A percentile compares a stretch with the other conserved stretches of the same genome.
Conservation (phyloP, 1,140 invertebrate genomes). For the Streblospio benedicti region DNA sequence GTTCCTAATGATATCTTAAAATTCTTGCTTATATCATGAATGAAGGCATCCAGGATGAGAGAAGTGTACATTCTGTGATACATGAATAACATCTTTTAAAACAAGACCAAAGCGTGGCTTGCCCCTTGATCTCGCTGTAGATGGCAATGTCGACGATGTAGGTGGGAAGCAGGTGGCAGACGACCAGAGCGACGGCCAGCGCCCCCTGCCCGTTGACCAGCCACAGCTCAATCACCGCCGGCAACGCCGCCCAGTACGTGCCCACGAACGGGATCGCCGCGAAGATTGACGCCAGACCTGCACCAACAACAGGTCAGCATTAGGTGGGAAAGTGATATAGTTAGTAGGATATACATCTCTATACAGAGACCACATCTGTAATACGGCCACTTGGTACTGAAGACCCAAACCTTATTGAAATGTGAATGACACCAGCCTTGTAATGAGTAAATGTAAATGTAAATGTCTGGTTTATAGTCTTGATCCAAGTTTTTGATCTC, state of each 20-base stretch:
- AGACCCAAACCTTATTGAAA: too few species aligned
- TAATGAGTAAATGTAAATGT: too few species aligned
- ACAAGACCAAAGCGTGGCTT: slow-evolving; percentile 29
- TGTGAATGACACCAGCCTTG: too few species aligned
- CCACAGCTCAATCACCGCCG: slow-evolving; percentile 89
- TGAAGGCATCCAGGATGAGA: too few species aligned
- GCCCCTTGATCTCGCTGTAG: slow-evolving; percentile 96
- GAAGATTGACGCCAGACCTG: slow-evolving; percentile 78
- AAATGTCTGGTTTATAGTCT: too few species aligned
- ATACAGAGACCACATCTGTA: too few species aligned
- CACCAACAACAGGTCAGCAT: slow-evolving; percentile 26
- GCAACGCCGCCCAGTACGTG: slow-evolving; percentile 84
- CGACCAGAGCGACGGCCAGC: slow-evolving; percentile 63
- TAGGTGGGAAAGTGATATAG: too few species aligned
- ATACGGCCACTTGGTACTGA: slow-evolving; percentile 28
- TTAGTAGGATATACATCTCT: too few species aligned
- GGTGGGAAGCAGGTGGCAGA: slow-evolving; percentile 81
- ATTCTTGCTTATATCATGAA: too few species aligned
- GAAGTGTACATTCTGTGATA: too few species aligned
- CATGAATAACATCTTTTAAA: slow-evolving; percentile 22
- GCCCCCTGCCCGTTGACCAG: slow-evolving; percentile 71
- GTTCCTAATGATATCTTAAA: too few species aligned
- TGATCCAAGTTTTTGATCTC: too few species aligned
- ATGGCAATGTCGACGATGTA: slow-evolving; percentile 84
- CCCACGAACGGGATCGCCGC: slow-evolving; percentile 90